Percentiles rank a stretch among this genome's conserved stretches.
Conservation (phyloP, 2,888 invertebrate species). For the Ernsta delagoae region DNA sequence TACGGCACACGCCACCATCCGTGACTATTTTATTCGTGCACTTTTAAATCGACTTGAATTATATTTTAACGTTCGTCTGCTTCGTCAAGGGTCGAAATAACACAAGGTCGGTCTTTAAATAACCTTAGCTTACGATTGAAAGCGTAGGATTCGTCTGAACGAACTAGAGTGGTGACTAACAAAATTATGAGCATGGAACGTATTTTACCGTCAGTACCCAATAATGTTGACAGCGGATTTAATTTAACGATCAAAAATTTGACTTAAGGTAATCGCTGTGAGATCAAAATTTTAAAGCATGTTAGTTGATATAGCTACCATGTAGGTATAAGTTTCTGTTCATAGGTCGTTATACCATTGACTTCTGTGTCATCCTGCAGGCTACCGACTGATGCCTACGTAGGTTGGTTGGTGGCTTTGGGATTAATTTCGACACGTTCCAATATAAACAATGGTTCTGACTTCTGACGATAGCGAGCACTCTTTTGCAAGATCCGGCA, state of each 20-base stretch:
- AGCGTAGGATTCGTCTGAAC: constrained; percentile 55
- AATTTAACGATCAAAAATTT: constrained; percentile 19
- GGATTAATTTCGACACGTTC: constrained; percentile 20
- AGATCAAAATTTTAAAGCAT: not conserved
- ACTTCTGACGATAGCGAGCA: not conserved
- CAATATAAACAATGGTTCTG: constrained; percentile 25
- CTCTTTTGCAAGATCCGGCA: constrained; percentile 18
- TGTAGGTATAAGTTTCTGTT: not conserved
- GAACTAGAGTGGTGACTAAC: constrained; percentile 42
- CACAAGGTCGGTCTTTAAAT: constrained; percentile 74
- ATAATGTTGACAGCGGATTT: constrained; percentile 28
- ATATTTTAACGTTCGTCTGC: constrained; percentile 63
- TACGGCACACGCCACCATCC: constrained; percentile 47
- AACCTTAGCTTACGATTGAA: constrained; percentile 58
- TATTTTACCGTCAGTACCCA: constrained; percentile 15
- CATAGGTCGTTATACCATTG: not conserved
- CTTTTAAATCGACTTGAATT: constrained; percentile 59
- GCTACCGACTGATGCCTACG: not conserved
- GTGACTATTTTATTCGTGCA: constrained; percentile 58
- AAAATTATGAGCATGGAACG: constrained; percentile 17
- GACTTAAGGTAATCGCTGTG: constrained; percentile 3
- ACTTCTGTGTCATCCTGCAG: constrained; percentile 4
- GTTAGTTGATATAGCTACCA: constrained; percentile 5
- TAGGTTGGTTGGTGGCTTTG: not conserved
- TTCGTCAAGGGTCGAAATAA: constrained; percentile 66